Percentiles rank a stretch among this genome's conserved stretches.
Conservation (phyloP, 2,888 invertebrate genomes). For the Calameuta pallipes region DNA sequence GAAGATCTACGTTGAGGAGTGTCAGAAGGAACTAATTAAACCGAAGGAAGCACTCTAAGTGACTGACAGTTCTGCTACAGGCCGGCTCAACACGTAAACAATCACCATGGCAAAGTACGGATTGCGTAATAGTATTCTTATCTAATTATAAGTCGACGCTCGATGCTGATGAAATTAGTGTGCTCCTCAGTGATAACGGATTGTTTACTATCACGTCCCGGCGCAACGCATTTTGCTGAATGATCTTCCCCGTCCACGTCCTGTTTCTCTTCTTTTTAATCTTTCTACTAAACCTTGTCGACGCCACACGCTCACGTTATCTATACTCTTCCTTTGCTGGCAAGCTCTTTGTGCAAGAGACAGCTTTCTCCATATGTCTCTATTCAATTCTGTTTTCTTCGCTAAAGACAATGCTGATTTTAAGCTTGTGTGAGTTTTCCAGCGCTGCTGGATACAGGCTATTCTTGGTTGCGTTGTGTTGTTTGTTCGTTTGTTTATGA, state of each 20-base stretch:
- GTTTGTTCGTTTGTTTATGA: not conserved
- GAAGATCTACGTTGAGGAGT: not conserved
- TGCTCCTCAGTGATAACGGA: slow-evolving; percentile 38
- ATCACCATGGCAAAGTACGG: slow-evolving; percentile 64
- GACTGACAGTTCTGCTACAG: not conserved
- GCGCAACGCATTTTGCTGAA: slow-evolving; percentile 19
- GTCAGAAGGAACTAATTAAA: not conserved
- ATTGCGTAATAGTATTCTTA: slow-evolving; percentile 52
- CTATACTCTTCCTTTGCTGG: slow-evolving; percentile 6
- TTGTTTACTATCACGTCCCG: slow-evolving; percentile 43
- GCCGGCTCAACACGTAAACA: slow-evolving; percentile 30
- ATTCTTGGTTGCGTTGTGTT: slow-evolving; percentile 15
- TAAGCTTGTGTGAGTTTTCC: slow-evolving; percentile 51
- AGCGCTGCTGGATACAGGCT: not conserved
- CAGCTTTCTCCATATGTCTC: slow-evolving; percentile 42
- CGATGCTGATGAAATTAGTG: slow-evolving; percentile 12
- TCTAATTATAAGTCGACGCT: slow-evolving; percentile 47
- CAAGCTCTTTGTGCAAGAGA: not conserved
- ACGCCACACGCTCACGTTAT: slow-evolving; percentile 6
- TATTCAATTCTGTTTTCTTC: slow-evolving; percentile 48
- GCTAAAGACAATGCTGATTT: slow-evolving; percentile 51
- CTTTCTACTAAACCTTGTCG: slow-evolving; percentile 12
- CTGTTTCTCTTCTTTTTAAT: slow-evolving; percentile 1
- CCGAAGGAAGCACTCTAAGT: not conserved
- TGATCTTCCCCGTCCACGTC: slow-evolving; percentile 9